Evolutionary conservation across 2,797 vertebrate genomes (phyloP).

Genomic region (Parambassis ranga): DNA sequence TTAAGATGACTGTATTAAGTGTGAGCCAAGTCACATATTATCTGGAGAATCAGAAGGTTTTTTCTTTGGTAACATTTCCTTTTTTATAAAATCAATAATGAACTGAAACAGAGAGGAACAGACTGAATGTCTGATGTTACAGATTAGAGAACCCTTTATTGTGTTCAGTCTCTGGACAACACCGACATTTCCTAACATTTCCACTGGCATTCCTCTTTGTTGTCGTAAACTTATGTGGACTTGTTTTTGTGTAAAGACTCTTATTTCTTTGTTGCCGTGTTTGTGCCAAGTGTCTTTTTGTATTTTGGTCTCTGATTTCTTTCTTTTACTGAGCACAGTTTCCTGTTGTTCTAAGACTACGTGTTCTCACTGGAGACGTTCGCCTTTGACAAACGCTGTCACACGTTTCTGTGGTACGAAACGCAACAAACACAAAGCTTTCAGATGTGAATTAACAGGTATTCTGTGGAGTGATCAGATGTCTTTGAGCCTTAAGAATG

Average conservation of each 20-base stretch:
- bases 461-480: background rate
- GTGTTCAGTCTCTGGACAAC: background rate
- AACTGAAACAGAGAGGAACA: background rate
- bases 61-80: background rate
- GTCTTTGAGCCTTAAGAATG: too few relatives aligned
- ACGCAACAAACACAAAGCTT: background rate
- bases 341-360: background rate
- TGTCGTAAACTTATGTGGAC: background rate
- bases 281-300: background rate
- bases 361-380: background rate
- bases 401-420: background rate
- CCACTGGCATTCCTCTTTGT: background rate
- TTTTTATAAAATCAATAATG: background rate
- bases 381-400: background rate
- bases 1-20: slow-evolving; percentile 3
- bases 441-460: background rate
- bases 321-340: background rate
- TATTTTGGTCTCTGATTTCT: background rate
- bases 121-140: slow-evolving; percentile 18
- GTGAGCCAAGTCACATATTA: background rate
- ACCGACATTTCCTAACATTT: background rate
- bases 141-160: slow-evolving; percentile 23
- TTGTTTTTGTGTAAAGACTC: background rate
- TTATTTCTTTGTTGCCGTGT: background rate
- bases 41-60: background rate